These are phyloP conservation scores for Podarcis cretensis DNA, from an alignment of 2,113 vertebrate species.

Conservation along the genomic window DNA sequence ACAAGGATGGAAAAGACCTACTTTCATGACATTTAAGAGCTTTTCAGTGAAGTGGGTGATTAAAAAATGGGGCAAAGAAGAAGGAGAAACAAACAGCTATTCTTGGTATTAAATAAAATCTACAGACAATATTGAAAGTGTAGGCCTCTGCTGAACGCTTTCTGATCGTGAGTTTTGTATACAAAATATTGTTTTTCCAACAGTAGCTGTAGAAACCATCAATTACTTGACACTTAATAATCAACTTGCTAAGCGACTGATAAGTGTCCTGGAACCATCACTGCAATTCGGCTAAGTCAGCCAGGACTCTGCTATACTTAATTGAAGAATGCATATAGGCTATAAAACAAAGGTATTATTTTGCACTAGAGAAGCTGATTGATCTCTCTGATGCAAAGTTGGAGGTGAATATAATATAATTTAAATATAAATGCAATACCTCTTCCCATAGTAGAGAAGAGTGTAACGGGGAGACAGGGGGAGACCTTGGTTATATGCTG, in stretches of 20 bases:
- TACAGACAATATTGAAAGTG: not conserved
- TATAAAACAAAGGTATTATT: not conserved
- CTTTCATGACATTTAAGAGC: conserved; percentile 48
- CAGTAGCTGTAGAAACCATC: conserved; percentile 7
- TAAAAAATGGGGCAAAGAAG: not conserved
- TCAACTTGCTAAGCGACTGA: not conserved
- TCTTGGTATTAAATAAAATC: not conserved
- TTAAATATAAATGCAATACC: too few species aligned
- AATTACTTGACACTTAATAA: not conserved
- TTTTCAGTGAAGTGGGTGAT: conserved; percentile 30
- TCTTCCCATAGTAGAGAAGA: too few species aligned
- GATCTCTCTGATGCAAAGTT: not conserved
- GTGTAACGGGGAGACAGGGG: too few species aligned
- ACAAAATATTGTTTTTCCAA: not conserved
- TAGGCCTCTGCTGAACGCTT: not conserved
- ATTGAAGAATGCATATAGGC: not conserved
- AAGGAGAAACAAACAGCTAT: not conserved
- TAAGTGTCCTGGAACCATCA: not conserved
- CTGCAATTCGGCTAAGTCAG: not conserved
- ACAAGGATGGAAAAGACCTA: not conserved
- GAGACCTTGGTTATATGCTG: too few species aligned
- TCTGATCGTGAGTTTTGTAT: not conserved
- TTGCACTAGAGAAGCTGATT: not conserved
- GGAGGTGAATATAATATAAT: too few species aligned
- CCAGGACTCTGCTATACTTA: not conserved